Evolutionary conservation across 1,140 invertebrate species (phyloP).

Genomic region (Philopotamus ludificatus): DNA sequence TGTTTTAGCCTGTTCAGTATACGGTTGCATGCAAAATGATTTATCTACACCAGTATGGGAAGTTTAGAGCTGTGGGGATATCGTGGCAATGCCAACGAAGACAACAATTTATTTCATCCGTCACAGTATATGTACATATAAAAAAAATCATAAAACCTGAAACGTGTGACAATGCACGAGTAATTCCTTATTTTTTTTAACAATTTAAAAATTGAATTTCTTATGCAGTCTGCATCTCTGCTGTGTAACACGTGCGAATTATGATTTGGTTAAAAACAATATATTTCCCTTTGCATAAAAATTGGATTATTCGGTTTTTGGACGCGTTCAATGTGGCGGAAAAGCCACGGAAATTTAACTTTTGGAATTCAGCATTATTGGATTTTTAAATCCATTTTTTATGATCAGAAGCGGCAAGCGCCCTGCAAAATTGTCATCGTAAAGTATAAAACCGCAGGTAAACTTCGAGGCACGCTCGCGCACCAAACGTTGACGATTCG

Average conservation of each 20-base stretch:
- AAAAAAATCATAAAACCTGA: conserved; percentile 32
- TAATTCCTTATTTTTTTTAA: conserved; percentile 14
- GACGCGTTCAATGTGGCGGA: too few relatives aligned
- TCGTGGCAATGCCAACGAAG: not conserved
- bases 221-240: too few relatives aligned
- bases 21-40: conserved; percentile 8
- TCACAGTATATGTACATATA: conserved; percentile 33
- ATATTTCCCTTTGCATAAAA: too few relatives aligned
- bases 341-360: too few relatives aligned
- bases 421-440: not conserved
- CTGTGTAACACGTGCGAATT: too few relatives aligned
- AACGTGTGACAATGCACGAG: conserved; percentile 23
- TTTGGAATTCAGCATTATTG: not conserved
- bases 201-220: too few relatives aligned
- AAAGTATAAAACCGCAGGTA: not conserved
- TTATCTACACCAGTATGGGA: conserved; percentile 9
- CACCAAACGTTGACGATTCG: not conserved
- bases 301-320: too few relatives aligned
- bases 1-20: not conserved
- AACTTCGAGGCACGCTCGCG: not conserved
- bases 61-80: conserved; percentile 15
- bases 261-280: too few relatives aligned
- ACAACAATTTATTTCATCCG: conserved; percentile 31
- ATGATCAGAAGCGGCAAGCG: not conserved
- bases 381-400: not conserved